phyloP scores from a whole-genome alignment of 2,797 vertebrate species.

The Micrastur ruficollis region DNA sequence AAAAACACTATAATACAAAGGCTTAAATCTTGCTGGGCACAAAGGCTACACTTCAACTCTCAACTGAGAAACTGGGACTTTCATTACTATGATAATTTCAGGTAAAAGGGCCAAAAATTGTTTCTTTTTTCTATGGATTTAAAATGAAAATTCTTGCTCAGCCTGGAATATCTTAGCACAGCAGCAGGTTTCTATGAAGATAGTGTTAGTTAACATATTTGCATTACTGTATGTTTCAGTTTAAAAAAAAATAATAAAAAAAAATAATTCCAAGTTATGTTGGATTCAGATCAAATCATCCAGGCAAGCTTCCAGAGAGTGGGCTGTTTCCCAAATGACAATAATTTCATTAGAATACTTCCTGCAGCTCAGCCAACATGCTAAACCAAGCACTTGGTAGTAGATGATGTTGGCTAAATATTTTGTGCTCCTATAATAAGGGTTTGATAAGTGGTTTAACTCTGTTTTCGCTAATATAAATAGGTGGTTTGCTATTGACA shows the following conservation, averaged over 20 bases:
- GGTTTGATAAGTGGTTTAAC: background rate
- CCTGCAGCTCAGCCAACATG: background rate
- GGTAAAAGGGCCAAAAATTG: background rate
- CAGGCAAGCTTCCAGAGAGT: slow-evolving; percentile 29
- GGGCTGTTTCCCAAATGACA: slow-evolving; percentile 18
- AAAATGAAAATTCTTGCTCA: background rate
- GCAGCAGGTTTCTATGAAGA: slow-evolving; percentile 32
- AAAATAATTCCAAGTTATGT: background rate
- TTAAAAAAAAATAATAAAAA: background rate
- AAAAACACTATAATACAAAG: background rate
- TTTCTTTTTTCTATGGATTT: background rate
- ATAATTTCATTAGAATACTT: slow-evolving; percentile 29
- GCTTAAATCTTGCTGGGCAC: background rate
- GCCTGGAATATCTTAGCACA: background rate
- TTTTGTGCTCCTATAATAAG: background rate
- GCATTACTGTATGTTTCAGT: background rate
- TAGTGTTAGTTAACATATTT: background rate
- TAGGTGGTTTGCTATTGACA: background rate
- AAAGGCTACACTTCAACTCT: background rate
- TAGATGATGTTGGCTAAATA: slow-evolving; percentile 40
- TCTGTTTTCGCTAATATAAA: background rate
- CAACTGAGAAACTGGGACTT: background rate
- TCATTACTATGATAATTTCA: slow-evolving; percentile 25
- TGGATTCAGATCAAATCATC: slow-evolving; percentile 35
- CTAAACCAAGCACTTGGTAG: background rate